A percentile compares a stretch with the other conserved stretches of the same genome.
These are phyloP conservation scores for Caenorhabditis uteleia DNA, from an alignment of 2,888 invertebrate species.

Conservation along the genomic window DNA sequence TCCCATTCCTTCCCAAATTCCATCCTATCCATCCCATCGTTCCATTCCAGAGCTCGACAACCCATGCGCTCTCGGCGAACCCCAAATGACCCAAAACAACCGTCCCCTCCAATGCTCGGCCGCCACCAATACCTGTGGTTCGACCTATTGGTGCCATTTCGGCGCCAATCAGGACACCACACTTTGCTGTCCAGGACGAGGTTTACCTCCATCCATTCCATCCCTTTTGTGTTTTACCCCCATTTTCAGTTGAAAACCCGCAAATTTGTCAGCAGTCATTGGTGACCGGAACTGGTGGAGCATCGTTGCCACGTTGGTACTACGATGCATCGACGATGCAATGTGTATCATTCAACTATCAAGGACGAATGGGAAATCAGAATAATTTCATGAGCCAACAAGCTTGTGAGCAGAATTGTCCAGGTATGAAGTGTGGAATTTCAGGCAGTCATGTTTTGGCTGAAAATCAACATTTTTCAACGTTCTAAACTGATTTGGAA, in stretches of 20 bases:
- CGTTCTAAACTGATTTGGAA: too few species aligned
- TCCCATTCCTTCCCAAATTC: neutral
- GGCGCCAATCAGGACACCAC: constrained; percentile 67
- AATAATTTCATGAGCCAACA: constrained; percentile 66
- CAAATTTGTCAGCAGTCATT: constrained; percentile 59
- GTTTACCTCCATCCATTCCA: constrained; percentile 18
- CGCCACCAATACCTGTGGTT: constrained; percentile 47
- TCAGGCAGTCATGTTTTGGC: too few species aligned
- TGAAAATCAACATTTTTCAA: too few species aligned
- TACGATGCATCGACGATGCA: constrained; percentile 57
- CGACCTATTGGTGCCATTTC: constrained; percentile 67
- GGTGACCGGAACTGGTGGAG: constrained; percentile 57
- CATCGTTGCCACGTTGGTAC: constrained; percentile 56
- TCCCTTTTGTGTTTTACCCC: constrained; percentile 1
- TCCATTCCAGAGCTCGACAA: constrained; percentile 63
- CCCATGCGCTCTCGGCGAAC: constrained; percentile 66
- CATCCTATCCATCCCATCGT: neutral
- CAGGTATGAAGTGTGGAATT: constrained; percentile 27
- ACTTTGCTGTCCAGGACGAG: constrained; percentile 69
- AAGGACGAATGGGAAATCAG: constrained; percentile 56
- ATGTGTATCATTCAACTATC: constrained; percentile 64
- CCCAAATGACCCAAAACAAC: constrained; percentile 54
- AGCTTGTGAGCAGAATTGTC: constrained; percentile 59
- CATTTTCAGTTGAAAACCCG: constrained; percentile 43
- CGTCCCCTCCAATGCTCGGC: constrained; percentile 57